Evolutionary conservation across 2,888 invertebrate species (phyloP), one percentile per base, ranked within the genome.

Genomic region (Teleogryllus oceanicus): DNA sequence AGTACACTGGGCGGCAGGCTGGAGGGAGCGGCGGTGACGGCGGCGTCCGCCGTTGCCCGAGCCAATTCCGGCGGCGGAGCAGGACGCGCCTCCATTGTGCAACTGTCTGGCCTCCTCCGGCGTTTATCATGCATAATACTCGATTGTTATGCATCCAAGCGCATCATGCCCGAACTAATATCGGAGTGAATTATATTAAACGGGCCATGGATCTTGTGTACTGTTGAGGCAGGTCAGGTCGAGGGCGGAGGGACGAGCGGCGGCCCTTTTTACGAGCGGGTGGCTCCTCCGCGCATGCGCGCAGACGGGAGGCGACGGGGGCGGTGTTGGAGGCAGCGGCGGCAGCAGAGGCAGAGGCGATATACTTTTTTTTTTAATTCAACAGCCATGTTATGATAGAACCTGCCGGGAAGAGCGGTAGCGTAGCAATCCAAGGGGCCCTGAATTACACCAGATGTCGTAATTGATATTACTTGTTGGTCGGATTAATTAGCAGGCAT

Each of bases 101-200:
- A 62, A 62, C 62, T 62, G 62, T 62, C 62, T 62, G 62, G 16
- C 62, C 62, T 62, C 62, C 62, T 13, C n/a, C 62, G 62, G 74
- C 74, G 62, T 78, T 78, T 78, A 78, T 78, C 78, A 78, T 78
- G 62, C 51, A 79, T 51, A 76, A 79, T 79, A 50, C 79, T 51
- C 76, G 49, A 79, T 79, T 79, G 79, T 79, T 76, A 37, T 49
- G 50, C 75, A 79, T 20, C 76, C 24, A 37, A 51, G 76, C 79
- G 79, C 51, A 79, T 76, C 79, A 76, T 76, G 62, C 37, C 76
- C 50, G 50, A 76, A 76, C 79, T 76, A 79, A 79, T 79, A 37
- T 79, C 51, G 51, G 50, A 76, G 51, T 50, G 49, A 51, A 79
- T 79, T 79, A 79, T 79, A 76, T 79, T 79, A 76, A 62, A 62